Evolutionary conservation across 2,888 invertebrate genomes (phyloP).

Genomic region (Ornithoptera priamus): DNA sequence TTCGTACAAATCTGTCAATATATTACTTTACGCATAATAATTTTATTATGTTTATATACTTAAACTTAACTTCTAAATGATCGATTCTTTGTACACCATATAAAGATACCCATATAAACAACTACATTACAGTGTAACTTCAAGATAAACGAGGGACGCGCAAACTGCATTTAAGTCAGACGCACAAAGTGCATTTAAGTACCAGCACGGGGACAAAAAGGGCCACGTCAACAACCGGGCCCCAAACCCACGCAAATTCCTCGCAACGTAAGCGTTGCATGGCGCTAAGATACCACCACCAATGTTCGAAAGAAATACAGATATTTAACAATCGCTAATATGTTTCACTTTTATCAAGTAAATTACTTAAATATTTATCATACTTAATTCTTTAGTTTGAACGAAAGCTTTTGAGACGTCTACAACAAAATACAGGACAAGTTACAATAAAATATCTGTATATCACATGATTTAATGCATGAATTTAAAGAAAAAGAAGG

Average conservation of each 20-base stretch:
- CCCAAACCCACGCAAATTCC: conserved; percentile 70
- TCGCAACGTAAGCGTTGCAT: conserved; percentile 21
- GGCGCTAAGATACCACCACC: conserved; percentile 34
- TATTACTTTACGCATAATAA: no score
- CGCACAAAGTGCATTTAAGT: conserved; percentile 10
- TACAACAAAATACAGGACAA: no score
- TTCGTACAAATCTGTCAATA: no score
- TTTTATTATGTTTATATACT: no score
- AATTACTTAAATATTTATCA: neutral
- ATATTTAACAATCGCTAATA: neutral
- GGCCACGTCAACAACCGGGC: conserved; percentile 50
- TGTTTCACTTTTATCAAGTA: neutral
- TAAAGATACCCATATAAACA: neutral
- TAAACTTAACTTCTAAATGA: no score
- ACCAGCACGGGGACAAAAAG: conserved; percentile 45
- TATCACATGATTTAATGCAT: no score
- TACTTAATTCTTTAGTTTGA: neutral
- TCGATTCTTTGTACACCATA: no score
- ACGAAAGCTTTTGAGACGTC: no score
- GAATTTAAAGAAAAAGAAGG: no score
- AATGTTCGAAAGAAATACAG: neutral
- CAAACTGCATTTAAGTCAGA: conserved; percentile 15
- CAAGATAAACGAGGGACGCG: conserved; percentile 32
- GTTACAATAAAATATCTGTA: no score
- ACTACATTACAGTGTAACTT: conserved; percentile 4